Conservation (phyloP, 1,140 invertebrate species). For the Drosophila sturtevanti region DNA sequence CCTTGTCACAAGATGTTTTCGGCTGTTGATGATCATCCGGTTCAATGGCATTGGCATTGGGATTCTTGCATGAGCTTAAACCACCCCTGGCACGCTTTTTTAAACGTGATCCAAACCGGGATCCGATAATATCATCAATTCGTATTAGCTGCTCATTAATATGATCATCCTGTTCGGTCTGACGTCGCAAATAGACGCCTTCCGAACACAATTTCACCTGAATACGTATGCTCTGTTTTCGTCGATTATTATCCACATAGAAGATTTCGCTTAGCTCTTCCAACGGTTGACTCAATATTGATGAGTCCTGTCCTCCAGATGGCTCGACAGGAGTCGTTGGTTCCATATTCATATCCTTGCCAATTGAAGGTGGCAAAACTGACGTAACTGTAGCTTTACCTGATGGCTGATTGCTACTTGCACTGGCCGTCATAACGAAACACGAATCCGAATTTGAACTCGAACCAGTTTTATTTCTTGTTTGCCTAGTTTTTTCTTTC, state of each 20-base stretch:
- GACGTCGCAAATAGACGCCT: slow-evolving; percentile 88
- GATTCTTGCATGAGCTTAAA: slow-evolving; percentile 83
- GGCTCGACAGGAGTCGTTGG: neutral
- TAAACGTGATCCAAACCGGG: slow-evolving; percentile 89
- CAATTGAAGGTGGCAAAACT: slow-evolving; percentile 4
- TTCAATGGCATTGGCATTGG: slow-evolving; percentile 29
- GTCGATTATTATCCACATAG: slow-evolving; percentile 87
- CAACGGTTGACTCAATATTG: neutral
- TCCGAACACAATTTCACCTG: slow-evolving; percentile 89
- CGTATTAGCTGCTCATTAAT: slow-evolving; percentile 89
- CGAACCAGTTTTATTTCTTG: slow-evolving; percentile 24
- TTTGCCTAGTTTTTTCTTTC: too few relatives aligned
- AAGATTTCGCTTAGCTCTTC: slow-evolving; percentile 90
- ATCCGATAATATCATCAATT: slow-evolving; percentile 90
- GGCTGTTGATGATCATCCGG: neutral
- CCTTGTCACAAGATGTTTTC: slow-evolving; percentile 56
- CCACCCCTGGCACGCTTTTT: slow-evolving; percentile 85
- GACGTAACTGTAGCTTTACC: neutral
- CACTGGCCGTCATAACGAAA: slow-evolving; percentile 7
- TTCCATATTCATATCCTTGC: neutral
- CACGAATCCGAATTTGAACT: neutral
- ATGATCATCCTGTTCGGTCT: slow-evolving; percentile 84
- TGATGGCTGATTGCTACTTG: slow-evolving; percentile 3
- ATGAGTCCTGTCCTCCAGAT: neutral
- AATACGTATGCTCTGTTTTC: slow-evolving; percentile 90